A percentile compares a stretch with the other conserved stretches of the same genome.
These are phyloP conservation scores for Hecatera dysodea DNA, from an alignment of 2,888 invertebrate species.

Conservation along the genomic window DNA sequence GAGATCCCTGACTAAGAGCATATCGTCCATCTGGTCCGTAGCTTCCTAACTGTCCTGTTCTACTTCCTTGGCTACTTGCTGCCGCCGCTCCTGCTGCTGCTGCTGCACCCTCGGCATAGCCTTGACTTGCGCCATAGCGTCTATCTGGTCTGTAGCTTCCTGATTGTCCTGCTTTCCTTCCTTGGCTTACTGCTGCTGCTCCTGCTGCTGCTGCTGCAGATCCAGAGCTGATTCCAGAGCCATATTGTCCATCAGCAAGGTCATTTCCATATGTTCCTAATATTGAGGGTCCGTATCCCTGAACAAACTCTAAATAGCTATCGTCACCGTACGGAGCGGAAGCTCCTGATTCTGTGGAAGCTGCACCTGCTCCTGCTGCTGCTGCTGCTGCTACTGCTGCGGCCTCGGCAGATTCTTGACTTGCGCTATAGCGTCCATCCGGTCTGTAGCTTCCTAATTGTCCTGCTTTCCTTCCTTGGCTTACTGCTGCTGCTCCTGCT, in stretches of 20 bases:
- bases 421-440: neutral
- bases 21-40: neutral
- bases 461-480: neutral
- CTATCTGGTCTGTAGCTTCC: neutral
- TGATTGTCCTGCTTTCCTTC: too few relatives aligned
- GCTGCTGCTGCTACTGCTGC: constrained; percentile 7
- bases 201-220: constrained; percentile 12
- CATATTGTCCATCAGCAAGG: rapidly evolving
- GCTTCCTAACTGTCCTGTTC: neutral
- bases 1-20: neutral
- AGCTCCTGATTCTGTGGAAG: too few relatives aligned
- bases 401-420: neutral
- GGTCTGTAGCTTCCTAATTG: neutral
- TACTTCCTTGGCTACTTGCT: neutral
- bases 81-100: too few relatives aligned
- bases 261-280: neutral
- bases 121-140: too few relatives aligned
- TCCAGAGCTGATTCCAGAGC: constrained; percentile 16
- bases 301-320: neutral
- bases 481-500: neutral
- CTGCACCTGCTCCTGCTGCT: neutral
- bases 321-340: neutral
- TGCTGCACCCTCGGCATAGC: too few relatives aligned
- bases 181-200: too few relatives aligned
- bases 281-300: neutral